Conservation (phyloP, 2,888 invertebrate genomes). For the Tryphoninae sp. region DNA sequence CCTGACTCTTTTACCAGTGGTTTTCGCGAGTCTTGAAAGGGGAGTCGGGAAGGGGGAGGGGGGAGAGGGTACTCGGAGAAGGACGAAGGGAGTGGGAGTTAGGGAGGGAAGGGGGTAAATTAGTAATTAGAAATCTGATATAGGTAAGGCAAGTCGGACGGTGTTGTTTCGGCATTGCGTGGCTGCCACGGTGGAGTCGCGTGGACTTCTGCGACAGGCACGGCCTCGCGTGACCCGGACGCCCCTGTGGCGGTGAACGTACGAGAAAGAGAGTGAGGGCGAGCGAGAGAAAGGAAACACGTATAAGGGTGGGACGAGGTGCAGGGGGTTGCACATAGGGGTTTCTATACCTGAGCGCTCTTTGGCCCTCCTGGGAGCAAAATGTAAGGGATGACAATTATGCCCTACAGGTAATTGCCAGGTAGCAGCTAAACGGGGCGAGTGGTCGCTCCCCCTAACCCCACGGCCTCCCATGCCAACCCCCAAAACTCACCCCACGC, state of each 20-base stretch:
- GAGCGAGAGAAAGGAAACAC: conserved; percentile 53
- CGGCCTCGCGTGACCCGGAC: conserved; percentile 80
- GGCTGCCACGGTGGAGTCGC: conserved; percentile 76
- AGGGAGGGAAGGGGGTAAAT: conserved; percentile 73
- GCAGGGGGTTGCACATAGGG: conserved; percentile 23
- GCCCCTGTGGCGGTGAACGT: conserved; percentile 68
- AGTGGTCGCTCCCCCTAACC: conserved; percentile 70
- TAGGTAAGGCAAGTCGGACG: conserved; percentile 74
- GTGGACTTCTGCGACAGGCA: conserved; percentile 81
- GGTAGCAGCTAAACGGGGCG: conserved; percentile 78
- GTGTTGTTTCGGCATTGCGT: conserved; percentile 80
- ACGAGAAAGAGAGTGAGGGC: conserved; percentile 56
- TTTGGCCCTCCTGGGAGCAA: conserved; percentile 68
- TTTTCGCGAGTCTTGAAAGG: conserved; percentile 26
- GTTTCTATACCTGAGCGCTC: conserved; percentile 51
- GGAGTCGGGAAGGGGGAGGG: conserved; percentile 64
- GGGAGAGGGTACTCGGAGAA: conserved; percentile 1
- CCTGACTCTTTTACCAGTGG: neutral
- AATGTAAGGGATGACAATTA: conserved; percentile 80
- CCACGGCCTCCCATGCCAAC: conserved; percentile 6
- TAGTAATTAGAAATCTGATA: conserved; percentile 81
- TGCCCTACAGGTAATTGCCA: conserved; percentile 80
- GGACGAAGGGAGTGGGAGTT: conserved; percentile 8
- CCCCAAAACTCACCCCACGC: conserved; percentile 23
- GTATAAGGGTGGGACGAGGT: conserved; percentile 45